Percentiles rank a stretch among this genome's conserved stretches.
Evolutionary conservation across 2,888 invertebrate genomes (phyloP).

Genomic region (Synanthedon formicaeformis): DNA sequence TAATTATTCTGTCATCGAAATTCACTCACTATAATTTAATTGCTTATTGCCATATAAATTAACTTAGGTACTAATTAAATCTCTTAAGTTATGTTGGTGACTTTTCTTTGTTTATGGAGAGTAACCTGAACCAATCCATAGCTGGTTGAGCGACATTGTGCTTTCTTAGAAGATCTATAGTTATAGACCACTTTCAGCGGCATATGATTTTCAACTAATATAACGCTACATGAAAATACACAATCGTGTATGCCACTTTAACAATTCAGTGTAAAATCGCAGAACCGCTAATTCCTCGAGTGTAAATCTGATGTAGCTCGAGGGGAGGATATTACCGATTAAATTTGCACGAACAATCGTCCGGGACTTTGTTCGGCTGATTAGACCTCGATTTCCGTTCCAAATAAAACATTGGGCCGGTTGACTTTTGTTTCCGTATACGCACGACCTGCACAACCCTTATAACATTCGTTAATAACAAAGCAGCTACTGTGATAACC

Average conservation of each 20-base stretch:
- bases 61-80: too few relatives aligned
- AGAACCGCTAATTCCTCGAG: slow-evolving; percentile 21
- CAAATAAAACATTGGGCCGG: neutral
- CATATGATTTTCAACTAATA: too few relatives aligned
- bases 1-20: too few relatives aligned
- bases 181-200: too few relatives aligned
- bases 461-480: neutral
- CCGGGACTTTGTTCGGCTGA: slow-evolving; percentile 33
- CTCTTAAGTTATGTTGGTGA: too few relatives aligned
- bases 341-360: slow-evolving; percentile 61
- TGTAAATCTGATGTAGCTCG: slow-evolving; percentile 22
- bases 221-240: neutral
- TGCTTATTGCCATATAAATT: too few relatives aligned
- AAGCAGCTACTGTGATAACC: neutral
- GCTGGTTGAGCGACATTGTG: too few relatives aligned
- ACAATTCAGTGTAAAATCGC: neutral
- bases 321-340: slow-evolving; percentile 27
- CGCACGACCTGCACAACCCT: neutral
- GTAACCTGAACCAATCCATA: too few relatives aligned
- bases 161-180: too few relatives aligned
- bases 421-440: neutral
- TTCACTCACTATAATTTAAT: too few relatives aligned
- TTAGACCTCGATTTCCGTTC: slow-evolving; percentile 10
- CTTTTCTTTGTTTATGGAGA: too few relatives aligned
- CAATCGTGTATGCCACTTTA: neutral